Conservation (phyloP, 1,140 invertebrate species). For the Drosophila serrata region DNA sequence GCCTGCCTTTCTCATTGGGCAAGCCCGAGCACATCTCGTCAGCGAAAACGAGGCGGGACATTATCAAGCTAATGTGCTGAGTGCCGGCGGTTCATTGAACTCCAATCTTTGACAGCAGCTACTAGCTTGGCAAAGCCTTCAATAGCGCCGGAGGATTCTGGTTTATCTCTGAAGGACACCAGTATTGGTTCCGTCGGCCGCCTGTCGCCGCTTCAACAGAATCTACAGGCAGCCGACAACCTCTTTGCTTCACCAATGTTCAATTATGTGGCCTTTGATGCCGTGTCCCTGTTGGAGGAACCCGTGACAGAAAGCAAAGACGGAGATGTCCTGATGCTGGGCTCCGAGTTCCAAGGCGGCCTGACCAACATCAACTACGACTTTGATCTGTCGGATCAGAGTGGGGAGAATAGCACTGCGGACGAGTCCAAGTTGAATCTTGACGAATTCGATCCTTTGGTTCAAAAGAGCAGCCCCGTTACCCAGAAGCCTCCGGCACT, state of each 20-base stretch:
- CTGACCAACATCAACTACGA: constrained; percentile 91
- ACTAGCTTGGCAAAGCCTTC: constrained; percentile 19
- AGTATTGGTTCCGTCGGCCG: constrained; percentile 55
- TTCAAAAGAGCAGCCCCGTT: constrained; percentile 21
- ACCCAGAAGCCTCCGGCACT: not conserved
- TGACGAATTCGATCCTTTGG: constrained; percentile 85
- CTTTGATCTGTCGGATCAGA: constrained; percentile 90
- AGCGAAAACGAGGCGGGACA: constrained; percentile 52
- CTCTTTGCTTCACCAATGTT: constrained; percentile 87
- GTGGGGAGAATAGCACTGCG: constrained; percentile 89
- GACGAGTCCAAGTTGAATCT: constrained; percentile 86
- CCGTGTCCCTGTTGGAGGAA: constrained; percentile 86
- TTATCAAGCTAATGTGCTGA: constrained; percentile 72
- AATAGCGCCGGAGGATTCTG: constrained; percentile 26
- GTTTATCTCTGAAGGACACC: constrained; percentile 65
- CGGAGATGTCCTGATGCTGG: constrained; percentile 87
- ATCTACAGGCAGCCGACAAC: constrained; percentile 80
- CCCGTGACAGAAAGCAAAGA: constrained; percentile 85
- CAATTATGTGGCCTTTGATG: constrained; percentile 86
- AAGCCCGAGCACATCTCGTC: constrained; percentile 64
- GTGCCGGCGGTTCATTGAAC: constrained; percentile 23
- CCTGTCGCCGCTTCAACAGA: constrained; percentile 62
- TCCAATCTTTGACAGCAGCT: constrained; percentile 15
- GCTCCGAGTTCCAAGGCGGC: constrained; percentile 86
- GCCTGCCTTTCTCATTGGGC: constrained; percentile 85